Conservation (phyloP, 2,888 invertebrate genomes). For the Charanyca ferruginea region DNA sequence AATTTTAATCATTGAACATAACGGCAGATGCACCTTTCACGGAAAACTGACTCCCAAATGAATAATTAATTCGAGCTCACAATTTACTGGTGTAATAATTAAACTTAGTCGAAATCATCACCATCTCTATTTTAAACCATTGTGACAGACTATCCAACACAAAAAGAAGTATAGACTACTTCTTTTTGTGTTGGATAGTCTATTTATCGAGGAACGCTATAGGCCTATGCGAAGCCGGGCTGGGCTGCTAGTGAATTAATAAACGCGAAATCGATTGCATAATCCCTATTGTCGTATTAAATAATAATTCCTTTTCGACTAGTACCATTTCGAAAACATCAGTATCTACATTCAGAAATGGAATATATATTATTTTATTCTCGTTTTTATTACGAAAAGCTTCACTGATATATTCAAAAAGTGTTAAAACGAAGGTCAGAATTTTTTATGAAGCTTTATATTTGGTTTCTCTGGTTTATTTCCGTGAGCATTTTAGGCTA, state of each 20-base stretch:
- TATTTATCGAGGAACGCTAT: too few species aligned
- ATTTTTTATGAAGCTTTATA: background rate
- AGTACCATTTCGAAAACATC: constrained; percentile 15
- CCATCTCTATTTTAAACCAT: background rate
- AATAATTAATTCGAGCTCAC: background rate
- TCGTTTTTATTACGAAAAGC: background rate
- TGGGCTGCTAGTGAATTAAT: too few species aligned
- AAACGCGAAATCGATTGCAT: constrained; percentile 6
- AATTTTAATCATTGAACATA: background rate
- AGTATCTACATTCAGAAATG: constrained; percentile 17
- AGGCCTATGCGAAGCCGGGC: too few species aligned
- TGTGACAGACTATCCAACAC: too few species aligned
- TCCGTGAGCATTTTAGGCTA: constrained; percentile 8
- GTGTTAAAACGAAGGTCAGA: background rate
- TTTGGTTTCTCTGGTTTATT: constrained; percentile 2
- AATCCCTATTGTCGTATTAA: background rate
- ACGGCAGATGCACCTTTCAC: background rate
- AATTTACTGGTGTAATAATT: background rate
- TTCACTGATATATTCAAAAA: background rate
- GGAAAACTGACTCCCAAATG: background rate
- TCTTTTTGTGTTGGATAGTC: too few species aligned
- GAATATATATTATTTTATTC: background rate
- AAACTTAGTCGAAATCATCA: constrained; percentile 5
- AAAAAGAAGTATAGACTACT: too few species aligned
- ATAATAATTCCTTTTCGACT: background rate